Conservation (phyloP, 2,888 invertebrate genomes). For the Odontothrips loti region DNA sequence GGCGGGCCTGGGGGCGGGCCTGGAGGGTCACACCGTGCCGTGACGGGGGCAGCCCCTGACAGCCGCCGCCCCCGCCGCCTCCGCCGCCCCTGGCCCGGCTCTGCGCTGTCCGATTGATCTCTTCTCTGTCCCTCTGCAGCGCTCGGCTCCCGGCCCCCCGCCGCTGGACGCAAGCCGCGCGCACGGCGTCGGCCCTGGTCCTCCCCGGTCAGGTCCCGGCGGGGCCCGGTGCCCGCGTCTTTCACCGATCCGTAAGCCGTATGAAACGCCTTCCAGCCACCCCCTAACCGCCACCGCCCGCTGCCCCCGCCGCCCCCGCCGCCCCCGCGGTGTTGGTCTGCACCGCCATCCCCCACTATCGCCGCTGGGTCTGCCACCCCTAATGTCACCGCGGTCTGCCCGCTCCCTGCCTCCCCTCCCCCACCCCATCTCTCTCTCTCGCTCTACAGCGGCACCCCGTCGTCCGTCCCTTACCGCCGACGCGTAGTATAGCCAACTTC, state of each 20-base stretch:
- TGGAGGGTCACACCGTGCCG: neutral
- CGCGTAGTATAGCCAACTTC: constrained; percentile 4
- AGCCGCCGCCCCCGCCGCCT: neutral
- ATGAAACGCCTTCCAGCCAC: neutral
- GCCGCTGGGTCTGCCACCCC: neutral
- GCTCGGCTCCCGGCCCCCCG: neutral
- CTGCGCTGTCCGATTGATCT: neutral
- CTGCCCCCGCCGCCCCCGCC: neutral
- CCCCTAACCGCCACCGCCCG: neutral
- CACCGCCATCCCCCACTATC: neutral
- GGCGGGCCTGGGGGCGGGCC: too few relatives aligned
- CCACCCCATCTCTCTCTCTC: neutral
- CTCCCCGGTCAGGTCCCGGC: neutral
- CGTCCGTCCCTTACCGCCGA: neutral
- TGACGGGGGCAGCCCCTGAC: neutral
- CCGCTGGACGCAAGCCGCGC: neutral
- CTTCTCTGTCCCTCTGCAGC: neutral
- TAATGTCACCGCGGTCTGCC: neutral
- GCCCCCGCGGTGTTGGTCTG: neutral
- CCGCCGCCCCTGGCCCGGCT: neutral
- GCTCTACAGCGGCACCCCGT: too few relatives aligned
- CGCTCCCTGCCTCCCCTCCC: neutral
- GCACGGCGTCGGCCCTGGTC: neutral
- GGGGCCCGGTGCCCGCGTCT: neutral
- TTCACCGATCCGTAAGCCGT: neutral